A percentile compares a stretch with the other conserved stretches of the same genome.
These are phyloP conservation scores for Periparus ater DNA, from an alignment of 2,797 vertebrate genomes.

Conservation along the genomic window DNA sequence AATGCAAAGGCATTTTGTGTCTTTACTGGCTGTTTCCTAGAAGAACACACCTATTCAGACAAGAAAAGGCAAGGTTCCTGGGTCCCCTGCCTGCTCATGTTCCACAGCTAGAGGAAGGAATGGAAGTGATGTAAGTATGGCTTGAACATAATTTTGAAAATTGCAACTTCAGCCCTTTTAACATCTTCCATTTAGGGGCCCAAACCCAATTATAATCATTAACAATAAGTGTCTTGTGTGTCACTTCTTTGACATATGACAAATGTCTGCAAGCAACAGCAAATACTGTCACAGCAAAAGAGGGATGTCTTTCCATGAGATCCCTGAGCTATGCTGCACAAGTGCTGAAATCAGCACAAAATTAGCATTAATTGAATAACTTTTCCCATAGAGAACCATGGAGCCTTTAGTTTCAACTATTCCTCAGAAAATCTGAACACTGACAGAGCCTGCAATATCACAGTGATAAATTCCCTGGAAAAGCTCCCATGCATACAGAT, in stretches of 20 bases:
- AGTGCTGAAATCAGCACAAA: neutral
- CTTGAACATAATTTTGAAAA: neutral
- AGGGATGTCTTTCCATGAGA: neutral
- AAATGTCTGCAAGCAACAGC: neutral
- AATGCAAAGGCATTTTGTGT: neutral
- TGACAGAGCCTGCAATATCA: neutral
- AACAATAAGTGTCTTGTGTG: accelerated
- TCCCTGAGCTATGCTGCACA: neutral
- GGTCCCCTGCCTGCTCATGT: neutral
- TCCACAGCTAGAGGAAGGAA: neutral
- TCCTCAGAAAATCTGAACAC: neutral
- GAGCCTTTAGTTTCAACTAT: neutral
- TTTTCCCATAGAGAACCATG: neutral
- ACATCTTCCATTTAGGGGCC: neutral
- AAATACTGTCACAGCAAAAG: neutral
- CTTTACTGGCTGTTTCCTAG: neutral
- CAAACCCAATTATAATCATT: neutral
- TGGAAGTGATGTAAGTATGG: accelerated
- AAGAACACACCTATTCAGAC: accelerated
- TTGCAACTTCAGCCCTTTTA: neutral
- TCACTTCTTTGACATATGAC: neutral
- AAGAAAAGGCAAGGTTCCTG: neutral
- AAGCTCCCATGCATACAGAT: neutral
- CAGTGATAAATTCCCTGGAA: neutral
- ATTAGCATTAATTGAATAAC: neutral